Evolutionary conservation across 1,140 invertebrate species (phyloP).

Genomic region (Tribolium madens): DNA sequence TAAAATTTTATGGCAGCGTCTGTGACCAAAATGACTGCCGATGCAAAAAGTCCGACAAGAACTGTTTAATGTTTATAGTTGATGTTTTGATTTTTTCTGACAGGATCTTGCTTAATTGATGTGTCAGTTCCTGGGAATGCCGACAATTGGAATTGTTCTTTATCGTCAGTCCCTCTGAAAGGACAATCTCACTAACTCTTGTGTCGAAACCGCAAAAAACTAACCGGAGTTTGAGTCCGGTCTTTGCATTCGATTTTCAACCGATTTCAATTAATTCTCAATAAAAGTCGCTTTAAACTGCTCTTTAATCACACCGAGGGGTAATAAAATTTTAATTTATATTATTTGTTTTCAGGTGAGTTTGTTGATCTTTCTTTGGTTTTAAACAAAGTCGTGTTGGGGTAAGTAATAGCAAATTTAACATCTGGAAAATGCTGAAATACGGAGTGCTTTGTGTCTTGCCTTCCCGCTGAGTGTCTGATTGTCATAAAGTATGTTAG

Average conservation of each 20-base stretch:
- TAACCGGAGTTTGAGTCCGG: neutral
- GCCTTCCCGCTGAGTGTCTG: conserved; percentile 22
- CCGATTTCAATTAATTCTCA: neutral
- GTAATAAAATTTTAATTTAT: conserved; percentile 13
- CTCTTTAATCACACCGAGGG: neutral
- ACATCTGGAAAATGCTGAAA: conserved; percentile 15
- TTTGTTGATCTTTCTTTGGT: neutral
- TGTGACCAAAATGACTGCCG: conserved; percentile 56
- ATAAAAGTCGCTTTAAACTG: conserved; percentile 3
- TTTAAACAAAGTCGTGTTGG: neutral
- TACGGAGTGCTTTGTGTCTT: conserved; percentile 30
- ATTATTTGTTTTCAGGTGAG: conserved; percentile 20
- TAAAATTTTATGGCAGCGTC: conserved; percentile 59
- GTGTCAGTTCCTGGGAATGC: conserved; percentile 59
- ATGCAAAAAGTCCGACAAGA: conserved; percentile 51
- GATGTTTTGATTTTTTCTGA: conserved; percentile 61
- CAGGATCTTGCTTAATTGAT: conserved; percentile 58
- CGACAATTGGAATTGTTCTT: conserved; percentile 55
- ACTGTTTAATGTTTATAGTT: conserved; percentile 57
- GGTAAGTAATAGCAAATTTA: conserved; percentile 30
- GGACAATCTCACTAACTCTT: conserved; percentile 30
- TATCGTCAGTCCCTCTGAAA: conserved; percentile 44
- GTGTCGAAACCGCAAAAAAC: conserved; percentile 31
- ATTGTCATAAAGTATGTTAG: conserved; percentile 41
- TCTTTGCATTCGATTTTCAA: neutral